These are phyloP conservation scores for Sylvicola fuscatus DNA, from an alignment of 2,888 invertebrate species.

Conservation along the genomic window DNA sequence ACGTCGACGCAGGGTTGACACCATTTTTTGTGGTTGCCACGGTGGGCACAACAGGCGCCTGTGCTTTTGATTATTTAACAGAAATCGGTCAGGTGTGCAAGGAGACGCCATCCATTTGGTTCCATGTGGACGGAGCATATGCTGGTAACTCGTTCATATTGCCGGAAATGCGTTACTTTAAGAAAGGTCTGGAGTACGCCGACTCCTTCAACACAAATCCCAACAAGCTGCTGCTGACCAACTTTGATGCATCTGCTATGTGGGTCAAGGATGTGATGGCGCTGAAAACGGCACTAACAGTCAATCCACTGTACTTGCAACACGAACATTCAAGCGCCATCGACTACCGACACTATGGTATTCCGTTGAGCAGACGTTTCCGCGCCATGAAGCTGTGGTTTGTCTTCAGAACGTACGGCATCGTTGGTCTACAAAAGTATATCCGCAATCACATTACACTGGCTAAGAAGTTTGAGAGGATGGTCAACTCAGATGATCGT, in stretches of 20 bases:
- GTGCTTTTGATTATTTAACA: conserved; percentile 61
- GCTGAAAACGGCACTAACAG: conserved; percentile 62
- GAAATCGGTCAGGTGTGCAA: conserved; percentile 57
- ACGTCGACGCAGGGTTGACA: conserved; percentile 48
- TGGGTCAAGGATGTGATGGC: conserved; percentile 62
- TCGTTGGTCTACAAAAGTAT: conserved; percentile 60
- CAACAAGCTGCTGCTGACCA: conserved; percentile 70
- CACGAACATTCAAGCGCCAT: conserved; percentile 56
- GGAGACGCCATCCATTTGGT: conserved; percentile 44
- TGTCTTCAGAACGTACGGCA: conserved; percentile 60
- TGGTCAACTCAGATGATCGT: conserved; percentile 43
- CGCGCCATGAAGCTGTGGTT: conserved; percentile 79
- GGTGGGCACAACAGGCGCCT: conserved; percentile 64
- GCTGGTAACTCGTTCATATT: conserved; percentile 73
- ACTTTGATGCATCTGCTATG: conserved; percentile 68
- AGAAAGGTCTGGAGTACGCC: conserved; percentile 48
- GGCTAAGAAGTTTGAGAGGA: conserved; percentile 51
- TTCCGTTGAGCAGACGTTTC: conserved; percentile 67
- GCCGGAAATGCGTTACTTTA: conserved; percentile 50
- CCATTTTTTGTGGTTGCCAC: conserved; percentile 72
- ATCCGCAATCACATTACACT: conserved; percentile 63
- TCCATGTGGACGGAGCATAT: conserved; percentile 77
- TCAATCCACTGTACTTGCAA: conserved; percentile 69
- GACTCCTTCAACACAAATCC: conserved; percentile 78
- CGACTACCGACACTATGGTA: conserved; percentile 68